Percentiles rank a stretch among this genome's conserved stretches.
Conservation (phyloP, 2,113 vertebrate species). For the Gasterosteus nipponicus region DNA sequence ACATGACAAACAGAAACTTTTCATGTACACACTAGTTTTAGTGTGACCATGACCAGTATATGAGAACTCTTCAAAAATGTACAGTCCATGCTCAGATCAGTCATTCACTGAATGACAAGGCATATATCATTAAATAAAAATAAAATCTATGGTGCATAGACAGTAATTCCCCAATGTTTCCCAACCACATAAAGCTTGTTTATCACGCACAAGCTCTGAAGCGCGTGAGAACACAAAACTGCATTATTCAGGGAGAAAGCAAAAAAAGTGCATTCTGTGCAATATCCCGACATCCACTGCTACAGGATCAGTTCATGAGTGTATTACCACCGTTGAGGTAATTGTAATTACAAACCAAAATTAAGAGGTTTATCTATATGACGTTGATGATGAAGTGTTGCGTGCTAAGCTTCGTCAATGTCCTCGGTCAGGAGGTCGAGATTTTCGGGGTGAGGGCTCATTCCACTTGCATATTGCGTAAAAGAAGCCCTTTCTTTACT, state of each 20-base stretch:
- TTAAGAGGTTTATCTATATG: slow-evolving; percentile 30
- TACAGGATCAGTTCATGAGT: slow-evolving; percentile 61
- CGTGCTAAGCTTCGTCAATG: slow-evolving; percentile 21
- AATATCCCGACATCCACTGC: slow-evolving; percentile 64
- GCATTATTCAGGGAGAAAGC: slow-evolving; percentile 62
- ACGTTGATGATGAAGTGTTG: slow-evolving; percentile 45
- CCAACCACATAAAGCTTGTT: slow-evolving; percentile 45
- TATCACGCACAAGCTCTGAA: slow-evolving; percentile 53
- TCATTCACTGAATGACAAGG: slow-evolving; percentile 77
- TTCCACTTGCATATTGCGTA: slow-evolving; percentile 76
- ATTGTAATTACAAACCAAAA: slow-evolving; percentile 56
- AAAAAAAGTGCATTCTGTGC: slow-evolving; percentile 74
- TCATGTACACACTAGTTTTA: slow-evolving; percentile 38
- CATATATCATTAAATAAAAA: slow-evolving; percentile 55
- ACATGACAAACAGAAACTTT: slow-evolving; percentile 39
- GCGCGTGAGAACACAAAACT: slow-evolving; percentile 52
- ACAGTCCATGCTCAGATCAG: slow-evolving; percentile 52
- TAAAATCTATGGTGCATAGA: slow-evolving; percentile 74
- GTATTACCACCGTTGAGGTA: slow-evolving; percentile 63
- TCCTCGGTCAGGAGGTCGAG: slow-evolving; percentile 16
- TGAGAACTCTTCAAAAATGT: slow-evolving; percentile 50
- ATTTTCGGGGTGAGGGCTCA: slow-evolving; percentile 37
- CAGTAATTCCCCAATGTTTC: slow-evolving; percentile 56
- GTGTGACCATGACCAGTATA: slow-evolving; percentile 26
- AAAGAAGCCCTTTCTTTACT: slow-evolving; percentile 72